Percentiles rank a stretch among this genome's conserved stretches.
Conservation (phyloP, 2,888 invertebrate genomes). For the Pocota personata region DNA sequence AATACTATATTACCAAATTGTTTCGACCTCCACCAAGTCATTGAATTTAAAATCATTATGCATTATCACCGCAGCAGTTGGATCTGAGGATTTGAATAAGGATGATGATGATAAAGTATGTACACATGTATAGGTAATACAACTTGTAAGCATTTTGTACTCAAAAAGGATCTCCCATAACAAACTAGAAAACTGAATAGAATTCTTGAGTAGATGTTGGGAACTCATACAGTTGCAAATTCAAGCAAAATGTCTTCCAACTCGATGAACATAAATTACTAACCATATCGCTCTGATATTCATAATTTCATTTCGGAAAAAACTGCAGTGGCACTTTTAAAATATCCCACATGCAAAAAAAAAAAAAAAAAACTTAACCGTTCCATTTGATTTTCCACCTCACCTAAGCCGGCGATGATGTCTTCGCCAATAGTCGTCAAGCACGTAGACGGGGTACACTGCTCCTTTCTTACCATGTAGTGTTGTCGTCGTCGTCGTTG, state of each 20-base stretch:
- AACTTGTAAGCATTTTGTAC: no score
- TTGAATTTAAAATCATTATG: no score
- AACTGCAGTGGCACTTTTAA: slow-evolving; percentile 30
- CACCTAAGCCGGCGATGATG: not conserved
- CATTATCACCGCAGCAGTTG: no score
- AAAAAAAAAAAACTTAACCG: not conserved
- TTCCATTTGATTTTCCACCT: not conserved
- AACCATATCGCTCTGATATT: slow-evolving; percentile 14
- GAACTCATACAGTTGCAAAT: not conserved
- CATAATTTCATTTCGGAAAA: slow-evolving; percentile 42
- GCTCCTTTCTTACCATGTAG: not conserved
- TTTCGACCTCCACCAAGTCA: no score
- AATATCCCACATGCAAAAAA: not conserved
- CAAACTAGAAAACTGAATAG: not conserved
- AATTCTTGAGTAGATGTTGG: not conserved
- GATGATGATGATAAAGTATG: no score
- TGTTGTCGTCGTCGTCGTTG: not conserved
- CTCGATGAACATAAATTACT: slow-evolving; percentile 10
- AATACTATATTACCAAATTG: no score
- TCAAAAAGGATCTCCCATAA: not conserved
- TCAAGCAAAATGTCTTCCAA: not conserved
- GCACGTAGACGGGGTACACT: slow-evolving; percentile 35
- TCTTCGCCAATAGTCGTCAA: not conserved
- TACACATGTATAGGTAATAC: no score
- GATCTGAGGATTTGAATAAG: no score